A percentile compares a stretch with the other conserved stretches of the same genome.
phyloP scores from a whole-genome alignment of 2,888 invertebrate species.

The Hirtodrosophila trivittata region DNA sequence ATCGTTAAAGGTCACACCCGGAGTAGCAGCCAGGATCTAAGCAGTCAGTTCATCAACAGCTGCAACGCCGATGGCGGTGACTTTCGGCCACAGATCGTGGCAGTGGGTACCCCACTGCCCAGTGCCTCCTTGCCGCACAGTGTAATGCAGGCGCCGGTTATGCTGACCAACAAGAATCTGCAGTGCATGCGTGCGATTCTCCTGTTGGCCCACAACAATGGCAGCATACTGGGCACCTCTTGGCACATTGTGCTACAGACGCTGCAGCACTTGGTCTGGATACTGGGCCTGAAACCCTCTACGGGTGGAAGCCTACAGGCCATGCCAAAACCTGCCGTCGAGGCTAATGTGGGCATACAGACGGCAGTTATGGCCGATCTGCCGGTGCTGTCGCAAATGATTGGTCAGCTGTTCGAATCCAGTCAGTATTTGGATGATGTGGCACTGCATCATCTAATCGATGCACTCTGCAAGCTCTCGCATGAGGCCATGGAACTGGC shows the following conservation, averaged over 20 bases:
- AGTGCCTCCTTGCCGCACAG: conserved; percentile 91
- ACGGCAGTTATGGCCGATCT: conserved; percentile 98
- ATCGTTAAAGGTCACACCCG: conserved; percentile 85
- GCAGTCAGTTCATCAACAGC: conserved; percentile 84
- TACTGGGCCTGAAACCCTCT: conserved; percentile 96
- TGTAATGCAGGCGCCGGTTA: conserved; percentile 88
- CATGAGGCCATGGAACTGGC: conserved; percentile 99
- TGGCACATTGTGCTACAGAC: conserved; percentile 99
- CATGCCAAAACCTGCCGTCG: conserved; percentile 89
- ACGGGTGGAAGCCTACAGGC: conserved; percentile 96
- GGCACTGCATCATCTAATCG: conserved; percentile 97
- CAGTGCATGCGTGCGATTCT: conserved; percentile 97
- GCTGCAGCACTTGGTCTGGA: conserved; percentile 96
- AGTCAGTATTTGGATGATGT: conserved; percentile 97
- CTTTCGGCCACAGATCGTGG: conserved; percentile 96
- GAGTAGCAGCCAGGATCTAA: conserved; percentile 85
- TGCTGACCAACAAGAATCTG: conserved; percentile 98
- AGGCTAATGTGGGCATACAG: conserved; percentile 93
- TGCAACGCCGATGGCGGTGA: conserved; percentile 87
- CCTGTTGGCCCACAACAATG: conserved; percentile 95
- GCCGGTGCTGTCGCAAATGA: conserved; percentile 94
- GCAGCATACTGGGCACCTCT: conserved; percentile 94
- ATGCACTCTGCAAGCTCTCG: conserved; percentile 97
- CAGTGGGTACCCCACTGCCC: conserved; percentile 97
- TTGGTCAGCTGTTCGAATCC: conserved; percentile 96